Percentiles rank a stretch among this genome's conserved stretches.
Conservation (phyloP, 1,140 invertebrate genomes). For the Macrotrachela quadricornifera region DNA sequence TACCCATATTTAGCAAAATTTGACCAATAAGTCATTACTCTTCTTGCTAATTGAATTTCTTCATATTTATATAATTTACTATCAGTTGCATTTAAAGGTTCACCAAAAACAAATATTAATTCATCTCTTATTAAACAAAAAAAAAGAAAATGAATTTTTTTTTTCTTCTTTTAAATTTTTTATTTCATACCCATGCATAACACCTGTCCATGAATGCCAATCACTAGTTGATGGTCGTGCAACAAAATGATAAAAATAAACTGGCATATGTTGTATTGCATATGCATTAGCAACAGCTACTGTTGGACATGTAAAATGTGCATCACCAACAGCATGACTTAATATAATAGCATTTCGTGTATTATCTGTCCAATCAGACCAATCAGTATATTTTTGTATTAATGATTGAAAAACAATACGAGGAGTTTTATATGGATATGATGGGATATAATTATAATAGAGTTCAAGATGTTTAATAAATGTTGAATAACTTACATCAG, state of each 20-base stretch:
- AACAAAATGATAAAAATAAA: slow-evolving; percentile 84
- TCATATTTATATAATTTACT: slow-evolving; percentile 39
- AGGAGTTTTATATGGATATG: too few species aligned
- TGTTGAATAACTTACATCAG: too few species aligned
- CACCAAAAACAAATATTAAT: slow-evolving; percentile 73
- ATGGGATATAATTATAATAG: too few species aligned
- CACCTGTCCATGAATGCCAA: slow-evolving; percentile 6
- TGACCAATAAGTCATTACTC: slow-evolving; percentile 61
- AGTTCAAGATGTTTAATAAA: too few species aligned
- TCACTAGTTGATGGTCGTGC: slow-evolving; percentile 34
- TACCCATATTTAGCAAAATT: slow-evolving; percentile 71
- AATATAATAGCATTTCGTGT: too few species aligned
- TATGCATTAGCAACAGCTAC: slow-evolving; percentile 74
- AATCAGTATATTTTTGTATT: too few species aligned
- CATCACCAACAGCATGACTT: slow-evolving; percentile 43
- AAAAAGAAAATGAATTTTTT: too few species aligned
- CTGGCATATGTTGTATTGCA: slow-evolving; percentile 46
- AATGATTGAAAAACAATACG: too few species aligned
- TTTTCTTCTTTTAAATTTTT: too few species aligned
- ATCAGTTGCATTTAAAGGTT: slow-evolving; percentile 54
- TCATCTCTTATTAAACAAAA: slow-evolving; percentile 31
- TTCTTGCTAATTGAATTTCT: slow-evolving; percentile 54
- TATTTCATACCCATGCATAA: slow-evolving; percentile 2
- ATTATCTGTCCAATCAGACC: too few species aligned
- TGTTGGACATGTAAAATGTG: slow-evolving; percentile 80